These are phyloP conservation scores for Pachypeltis micranthus DNA, from an alignment of 1,140 invertebrate genomes.

Conservation along the genomic window DNA sequence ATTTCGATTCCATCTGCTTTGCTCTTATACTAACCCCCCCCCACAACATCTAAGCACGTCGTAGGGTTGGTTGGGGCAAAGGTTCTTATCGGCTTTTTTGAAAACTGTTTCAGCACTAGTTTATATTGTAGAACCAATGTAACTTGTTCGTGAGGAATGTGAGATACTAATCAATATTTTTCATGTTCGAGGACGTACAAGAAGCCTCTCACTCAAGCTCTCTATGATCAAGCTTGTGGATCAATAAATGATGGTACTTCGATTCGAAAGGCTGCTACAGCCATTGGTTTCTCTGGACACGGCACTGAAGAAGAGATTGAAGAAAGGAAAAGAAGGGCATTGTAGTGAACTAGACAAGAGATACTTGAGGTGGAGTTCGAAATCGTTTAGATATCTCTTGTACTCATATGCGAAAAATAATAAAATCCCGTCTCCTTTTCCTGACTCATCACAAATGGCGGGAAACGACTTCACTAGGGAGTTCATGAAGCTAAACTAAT, in stretches of 20 bases:
- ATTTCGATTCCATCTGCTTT: too few species aligned
- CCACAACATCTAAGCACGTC: too few species aligned
- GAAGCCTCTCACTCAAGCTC: neutral
- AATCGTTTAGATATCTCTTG: neutral
- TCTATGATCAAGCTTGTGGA: neutral
- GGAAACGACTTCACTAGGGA: neutral
- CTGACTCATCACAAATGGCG: neutral
- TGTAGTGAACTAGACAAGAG: neutral
- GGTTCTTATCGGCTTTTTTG: too few species aligned
- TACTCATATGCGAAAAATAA: neutral
- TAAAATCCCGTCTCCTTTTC: neutral
- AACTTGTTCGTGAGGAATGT: too few species aligned
- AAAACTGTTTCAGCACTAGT: too few species aligned
- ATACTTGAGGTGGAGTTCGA: neutral
- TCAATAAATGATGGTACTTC: neutral
- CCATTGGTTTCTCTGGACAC: neutral
- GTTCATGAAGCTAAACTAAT: neutral
- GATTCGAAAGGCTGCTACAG: neutral
- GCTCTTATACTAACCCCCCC: too few species aligned
- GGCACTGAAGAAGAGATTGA: neutral
- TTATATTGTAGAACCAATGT: too few species aligned
- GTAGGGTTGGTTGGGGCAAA: too few species aligned
- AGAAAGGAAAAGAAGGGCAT: neutral
- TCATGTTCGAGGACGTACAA: neutral
- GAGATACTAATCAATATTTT: too few species aligned